Evolutionary conservation across 2,888 invertebrate genomes (phyloP).

Genomic region (Dromius quadrimaculatus): DNA sequence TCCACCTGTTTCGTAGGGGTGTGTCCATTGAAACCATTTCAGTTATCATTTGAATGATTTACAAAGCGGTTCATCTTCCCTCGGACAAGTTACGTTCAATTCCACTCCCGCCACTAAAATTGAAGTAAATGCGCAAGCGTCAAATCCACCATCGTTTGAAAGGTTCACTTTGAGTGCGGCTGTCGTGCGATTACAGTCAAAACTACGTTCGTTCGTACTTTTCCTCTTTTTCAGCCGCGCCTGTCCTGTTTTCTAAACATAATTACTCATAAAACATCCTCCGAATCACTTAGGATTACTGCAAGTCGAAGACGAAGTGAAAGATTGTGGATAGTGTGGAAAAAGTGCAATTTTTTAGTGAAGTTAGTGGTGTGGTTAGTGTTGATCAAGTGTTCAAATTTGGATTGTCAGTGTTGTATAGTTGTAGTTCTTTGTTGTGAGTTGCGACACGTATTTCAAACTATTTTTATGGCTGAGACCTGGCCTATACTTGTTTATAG

Average conservation of each 20-base stretch:
- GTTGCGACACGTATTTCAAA: background rate
- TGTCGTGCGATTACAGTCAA: slow-evolving; percentile 7
- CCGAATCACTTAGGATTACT: background rate
- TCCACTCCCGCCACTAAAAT: background rate
- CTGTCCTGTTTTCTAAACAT: slow-evolving; percentile 20
- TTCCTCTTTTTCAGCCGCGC: slow-evolving; percentile 40
- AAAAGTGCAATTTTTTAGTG: slow-evolving; percentile 11
- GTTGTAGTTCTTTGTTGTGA: background rate
- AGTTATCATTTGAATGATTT: slow-evolving; percentile 41
- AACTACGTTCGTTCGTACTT: slow-evolving; percentile 7
- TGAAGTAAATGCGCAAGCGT: slow-evolving; percentile 10
- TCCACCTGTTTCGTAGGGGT: slow-evolving; percentile 7
- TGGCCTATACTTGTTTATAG: slow-evolving; percentile 14
- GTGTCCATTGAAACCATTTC: slow-evolving; percentile 32
- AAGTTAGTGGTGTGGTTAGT: slow-evolving; percentile 18
- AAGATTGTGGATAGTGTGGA: slow-evolving; percentile 7
- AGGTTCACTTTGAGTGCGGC: slow-evolving; percentile 50
- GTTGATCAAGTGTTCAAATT: background rate
- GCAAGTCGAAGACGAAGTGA: background rate
- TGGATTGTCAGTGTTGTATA: background rate
- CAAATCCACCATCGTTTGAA: background rate
- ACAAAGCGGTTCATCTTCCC: slow-evolving; percentile 42
- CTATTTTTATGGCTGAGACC: slow-evolving; percentile 35
- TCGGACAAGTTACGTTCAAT: slow-evolving; percentile 15
- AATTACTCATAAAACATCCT: background rate